phyloP scores from a whole-genome alignment of 2,797 vertebrate species.

The Antennarius maculatus region DNA sequence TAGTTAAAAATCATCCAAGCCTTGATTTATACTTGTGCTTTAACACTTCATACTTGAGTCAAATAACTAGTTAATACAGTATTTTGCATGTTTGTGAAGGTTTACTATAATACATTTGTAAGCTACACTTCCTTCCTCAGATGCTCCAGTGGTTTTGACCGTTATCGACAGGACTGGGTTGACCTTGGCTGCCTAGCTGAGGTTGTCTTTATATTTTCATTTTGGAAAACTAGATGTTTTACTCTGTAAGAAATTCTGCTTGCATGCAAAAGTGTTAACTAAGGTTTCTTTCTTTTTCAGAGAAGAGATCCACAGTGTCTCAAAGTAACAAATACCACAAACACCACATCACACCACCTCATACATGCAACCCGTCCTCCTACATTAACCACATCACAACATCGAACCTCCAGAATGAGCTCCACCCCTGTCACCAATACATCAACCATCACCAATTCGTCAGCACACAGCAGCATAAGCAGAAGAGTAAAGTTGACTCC shows the following conservation, averaged over 20 bases:
- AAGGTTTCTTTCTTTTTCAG: conserved; percentile 65
- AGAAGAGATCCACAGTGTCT: conserved; percentile 87
- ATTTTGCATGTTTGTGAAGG: background rate
- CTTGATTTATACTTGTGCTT: too few species aligned
- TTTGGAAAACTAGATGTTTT: conserved; percentile 27
- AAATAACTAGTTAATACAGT: background rate
- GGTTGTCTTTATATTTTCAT: conserved; percentile 74
- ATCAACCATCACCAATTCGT: conserved; percentile 68
- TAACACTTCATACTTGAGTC: background rate
- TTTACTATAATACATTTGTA: background rate
- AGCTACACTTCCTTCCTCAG: conserved; percentile 70
- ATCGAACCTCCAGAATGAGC: conserved; percentile 76
- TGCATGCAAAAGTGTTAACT: background rate
- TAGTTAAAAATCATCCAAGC: background rate
- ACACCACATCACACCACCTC: conserved; percentile 62
- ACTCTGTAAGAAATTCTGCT: background rate
- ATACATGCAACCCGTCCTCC: conserved; percentile 69
- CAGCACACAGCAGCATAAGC: conserved; percentile 62
- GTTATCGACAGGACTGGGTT: conserved; percentile 95
- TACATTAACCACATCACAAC: conserved; percentile 58
- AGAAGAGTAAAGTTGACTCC: conserved; percentile 57
- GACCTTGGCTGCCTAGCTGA: conserved; percentile 92
- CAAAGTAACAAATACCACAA: conserved; percentile 57
- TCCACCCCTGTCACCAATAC: conserved; percentile 61
- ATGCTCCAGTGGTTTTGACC: conserved; percentile 97